These are phyloP conservation scores for Colius striatus DNA, from an alignment of 2,113 vertebrate genomes.

Conservation along the genomic window DNA sequence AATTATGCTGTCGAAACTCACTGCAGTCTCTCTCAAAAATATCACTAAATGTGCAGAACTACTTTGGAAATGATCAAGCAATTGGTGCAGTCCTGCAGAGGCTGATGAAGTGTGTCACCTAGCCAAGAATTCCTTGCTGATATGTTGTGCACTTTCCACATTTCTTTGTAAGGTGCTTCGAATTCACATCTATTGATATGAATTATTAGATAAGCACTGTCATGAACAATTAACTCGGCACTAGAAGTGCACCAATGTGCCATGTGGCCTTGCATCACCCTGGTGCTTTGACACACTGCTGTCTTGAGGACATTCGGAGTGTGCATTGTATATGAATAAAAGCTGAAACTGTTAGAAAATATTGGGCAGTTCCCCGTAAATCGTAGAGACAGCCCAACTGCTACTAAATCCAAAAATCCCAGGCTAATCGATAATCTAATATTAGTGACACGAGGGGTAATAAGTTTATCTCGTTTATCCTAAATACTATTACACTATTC, in stretches of 20 bases:
- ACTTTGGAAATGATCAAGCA: not conserved
- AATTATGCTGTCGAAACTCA: not conserved
- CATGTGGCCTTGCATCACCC: not conserved
- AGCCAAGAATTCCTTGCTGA: not conserved
- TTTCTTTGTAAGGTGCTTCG: not conserved
- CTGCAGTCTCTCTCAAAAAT: not conserved
- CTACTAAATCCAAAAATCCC: not conserved
- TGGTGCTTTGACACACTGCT: constrained; percentile 49
- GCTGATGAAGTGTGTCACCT: not conserved
- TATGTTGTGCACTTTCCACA: not conserved
- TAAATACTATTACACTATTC: not conserved
- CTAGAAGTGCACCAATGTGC: not conserved
- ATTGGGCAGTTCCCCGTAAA: not conserved
- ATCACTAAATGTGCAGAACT: not conserved
- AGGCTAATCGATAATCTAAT: not conserved
- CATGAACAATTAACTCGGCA: not conserved
- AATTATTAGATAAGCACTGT: constrained; percentile 14
- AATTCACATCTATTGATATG: not conserved
- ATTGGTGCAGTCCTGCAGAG: not conserved
- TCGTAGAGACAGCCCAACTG: not conserved
- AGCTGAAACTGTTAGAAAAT: not conserved
- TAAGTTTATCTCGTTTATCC: not conserved
- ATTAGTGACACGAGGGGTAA: not conserved
- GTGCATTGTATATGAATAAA: not conserved
- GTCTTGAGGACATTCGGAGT: constrained; percentile 32